Evolutionary conservation across 2,113 vertebrate genomes (phyloP).

Genomic region (Oxygymnocypris stewartii): DNA sequence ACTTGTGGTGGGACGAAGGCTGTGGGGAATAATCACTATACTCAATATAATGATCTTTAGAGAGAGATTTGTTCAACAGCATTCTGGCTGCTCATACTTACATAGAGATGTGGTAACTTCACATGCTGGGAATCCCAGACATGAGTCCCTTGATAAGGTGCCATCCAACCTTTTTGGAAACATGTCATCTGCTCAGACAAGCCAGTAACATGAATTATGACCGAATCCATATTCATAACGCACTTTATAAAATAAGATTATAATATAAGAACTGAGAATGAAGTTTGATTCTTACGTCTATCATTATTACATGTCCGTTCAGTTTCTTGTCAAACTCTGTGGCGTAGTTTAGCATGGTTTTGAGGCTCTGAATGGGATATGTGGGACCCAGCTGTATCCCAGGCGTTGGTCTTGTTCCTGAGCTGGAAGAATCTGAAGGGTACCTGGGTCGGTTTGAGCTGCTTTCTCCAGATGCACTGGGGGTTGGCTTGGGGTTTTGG

Average conservation of each 20-base stretch:
- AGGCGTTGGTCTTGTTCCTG: background rate
- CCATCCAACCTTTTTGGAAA: rapidly evolving
- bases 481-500: background rate
- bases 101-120: constrained; percentile 62
- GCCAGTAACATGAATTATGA: background rate
- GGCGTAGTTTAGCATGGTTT: background rate
- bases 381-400: background rate
- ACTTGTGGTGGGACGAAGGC: background rate
- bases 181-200: background rate
- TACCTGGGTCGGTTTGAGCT: background rate
- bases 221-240: background rate
- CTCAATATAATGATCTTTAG: background rate
- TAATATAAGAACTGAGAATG: background rate
- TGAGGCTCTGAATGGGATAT: constrained; percentile 26
- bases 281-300: constrained; percentile 65
- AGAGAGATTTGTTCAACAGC: background rate
- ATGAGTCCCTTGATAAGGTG: background rate
- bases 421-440: background rate
- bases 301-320: constrained; percentile 46
- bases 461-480: background rate
- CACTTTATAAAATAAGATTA: background rate
- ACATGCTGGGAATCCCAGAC: constrained; percentile 57
- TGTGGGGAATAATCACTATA: background rate
- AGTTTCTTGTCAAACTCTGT: background rate
- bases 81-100: background rate